Evolutionary conservation across 53 echinoderm and acorn worm species (phyloP).

Genomic region (Echinometra lucunter): DNA sequence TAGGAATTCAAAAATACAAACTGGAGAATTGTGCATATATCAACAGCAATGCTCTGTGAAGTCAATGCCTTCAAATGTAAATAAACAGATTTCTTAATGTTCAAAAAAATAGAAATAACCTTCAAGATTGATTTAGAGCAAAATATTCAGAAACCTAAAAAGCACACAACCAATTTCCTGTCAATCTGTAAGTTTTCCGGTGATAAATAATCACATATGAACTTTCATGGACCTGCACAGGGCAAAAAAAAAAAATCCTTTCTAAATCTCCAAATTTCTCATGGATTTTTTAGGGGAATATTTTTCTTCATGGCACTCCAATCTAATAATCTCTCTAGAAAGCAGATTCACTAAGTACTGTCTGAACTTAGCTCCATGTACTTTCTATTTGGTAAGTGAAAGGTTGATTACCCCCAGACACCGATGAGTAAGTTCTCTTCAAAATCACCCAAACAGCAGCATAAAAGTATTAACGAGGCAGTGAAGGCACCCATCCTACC

Average conservation of each 20-base stretch:
- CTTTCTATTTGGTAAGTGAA: background rate
- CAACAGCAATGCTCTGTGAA: too few species aligned
- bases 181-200: too few species aligned
- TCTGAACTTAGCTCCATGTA: background rate
- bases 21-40: too few species aligned
- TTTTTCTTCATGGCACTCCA: background rate
- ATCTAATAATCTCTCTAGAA: background rate
- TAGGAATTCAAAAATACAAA: background rate
- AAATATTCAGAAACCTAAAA: background rate
- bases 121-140: background rate
- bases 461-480: background rate
- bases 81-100: background rate
- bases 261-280: too few species aligned
- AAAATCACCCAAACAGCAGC: background rate
- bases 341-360: background rate
- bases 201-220: too few species aligned
- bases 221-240: too few species aligned
- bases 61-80: background rate
- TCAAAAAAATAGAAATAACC: background rate
- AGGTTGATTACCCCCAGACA: background rate
- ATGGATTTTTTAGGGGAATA: background rate
- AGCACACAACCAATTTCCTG: too few species aligned
- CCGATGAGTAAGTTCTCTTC: background rate
- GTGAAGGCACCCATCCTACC: background rate
- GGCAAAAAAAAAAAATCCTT: too few species aligned